Conservation (phyloP, 2,797 vertebrate species). For the Dryobates pubescens region DNA sequence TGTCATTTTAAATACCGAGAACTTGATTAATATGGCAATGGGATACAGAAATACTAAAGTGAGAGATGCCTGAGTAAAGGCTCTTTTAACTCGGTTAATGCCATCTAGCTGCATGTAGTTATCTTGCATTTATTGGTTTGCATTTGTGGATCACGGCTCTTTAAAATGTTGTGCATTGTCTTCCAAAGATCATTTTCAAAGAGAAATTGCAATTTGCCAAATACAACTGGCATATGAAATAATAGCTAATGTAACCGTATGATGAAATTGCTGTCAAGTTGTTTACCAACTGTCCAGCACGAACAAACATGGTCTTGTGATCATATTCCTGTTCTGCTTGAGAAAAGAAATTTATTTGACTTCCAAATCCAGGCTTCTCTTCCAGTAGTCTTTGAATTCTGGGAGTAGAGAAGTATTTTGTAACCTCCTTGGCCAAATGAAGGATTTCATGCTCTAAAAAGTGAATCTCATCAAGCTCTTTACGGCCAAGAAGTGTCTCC, state of each 20-base stretch:
- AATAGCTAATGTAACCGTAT: slow-evolving; percentile 18
- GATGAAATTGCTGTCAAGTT: slow-evolving; percentile 59
- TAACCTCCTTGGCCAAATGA: not conserved
- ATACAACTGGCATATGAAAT: slow-evolving; percentile 38
- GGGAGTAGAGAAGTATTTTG: not conserved
- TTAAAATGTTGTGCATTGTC: slow-evolving; percentile 15
- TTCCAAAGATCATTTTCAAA: slow-evolving; percentile 55
- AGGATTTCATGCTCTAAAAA: not conserved
- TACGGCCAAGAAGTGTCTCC: not conserved
- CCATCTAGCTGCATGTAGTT: not conserved
- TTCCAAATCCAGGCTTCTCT: slow-evolving; percentile 39
- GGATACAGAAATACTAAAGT: not conserved
- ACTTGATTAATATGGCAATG: slow-evolving; percentile 15
- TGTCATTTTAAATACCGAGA: slow-evolving; percentile 54
- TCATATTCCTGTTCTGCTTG: slow-evolving; percentile 9
- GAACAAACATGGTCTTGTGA: slow-evolving; percentile 35
- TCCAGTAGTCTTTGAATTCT: slow-evolving; percentile 18
- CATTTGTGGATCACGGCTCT: not conserved
- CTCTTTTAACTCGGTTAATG: not conserved
- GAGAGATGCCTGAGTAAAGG: not conserved
- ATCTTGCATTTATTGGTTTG: not conserved
- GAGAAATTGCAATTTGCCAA: slow-evolving; percentile 44
- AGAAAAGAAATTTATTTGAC: not conserved
- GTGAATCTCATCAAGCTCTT: not conserved
- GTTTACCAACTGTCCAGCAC: slow-evolving; percentile 51